Conservation (phyloP, 2,797 vertebrate species). For the Sebastolobus altivelis region DNA sequence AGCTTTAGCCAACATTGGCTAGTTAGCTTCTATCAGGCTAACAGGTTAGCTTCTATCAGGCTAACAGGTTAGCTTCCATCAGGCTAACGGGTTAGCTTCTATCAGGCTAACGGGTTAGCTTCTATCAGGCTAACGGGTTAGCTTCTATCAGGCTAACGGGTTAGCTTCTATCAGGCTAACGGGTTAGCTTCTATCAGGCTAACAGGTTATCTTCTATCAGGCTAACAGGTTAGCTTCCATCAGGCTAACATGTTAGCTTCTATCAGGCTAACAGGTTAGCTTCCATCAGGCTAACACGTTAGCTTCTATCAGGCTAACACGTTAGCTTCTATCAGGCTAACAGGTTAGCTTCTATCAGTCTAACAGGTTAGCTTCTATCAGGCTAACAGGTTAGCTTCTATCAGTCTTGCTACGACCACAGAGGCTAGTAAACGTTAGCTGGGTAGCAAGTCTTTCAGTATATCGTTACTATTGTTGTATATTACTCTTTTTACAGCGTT, state of each 20-base stretch:
- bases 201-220: too few species aligned
- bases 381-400: too few species aligned
- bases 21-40: constrained; percentile 62
- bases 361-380: too few species aligned
- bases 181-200: too few species aligned
- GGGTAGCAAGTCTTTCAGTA: not conserved
- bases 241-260: constrained; percentile 55
- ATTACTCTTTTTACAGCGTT: not conserved
- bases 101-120: too few species aligned
- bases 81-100: not conserved
- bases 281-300: not conserved
- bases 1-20: constrained; percentile 67
- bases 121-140: too few species aligned
- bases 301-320: too few species aligned
- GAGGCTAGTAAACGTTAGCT: constrained; percentile 17
- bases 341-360: too few species aligned
- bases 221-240: constrained; percentile 39
- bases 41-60: constrained; percentile 26
- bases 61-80: constrained; percentile 32
- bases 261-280: constrained; percentile 27
- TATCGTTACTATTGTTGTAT: not conserved
- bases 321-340: too few species aligned
- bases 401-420: constrained; percentile 6
- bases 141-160: too few species aligned
- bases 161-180: too few species aligned